Base-by-base conservation (phyloP, 1,140 invertebrate genomes). In the Saccostrea echinata region DNA sequence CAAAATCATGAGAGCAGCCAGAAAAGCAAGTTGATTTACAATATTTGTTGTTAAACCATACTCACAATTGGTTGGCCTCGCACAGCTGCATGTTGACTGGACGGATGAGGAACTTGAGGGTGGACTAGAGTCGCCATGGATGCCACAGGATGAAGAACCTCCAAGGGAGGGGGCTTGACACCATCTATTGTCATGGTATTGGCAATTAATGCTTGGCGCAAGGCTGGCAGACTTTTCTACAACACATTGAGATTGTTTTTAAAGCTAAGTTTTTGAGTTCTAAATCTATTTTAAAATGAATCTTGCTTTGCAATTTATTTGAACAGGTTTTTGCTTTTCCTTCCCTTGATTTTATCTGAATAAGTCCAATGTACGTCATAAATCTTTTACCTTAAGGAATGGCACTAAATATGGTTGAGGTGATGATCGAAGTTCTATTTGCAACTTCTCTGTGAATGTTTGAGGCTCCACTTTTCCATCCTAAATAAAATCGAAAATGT, bases 381-480 rank as follows among this genome's bases (percentile, higher is more conserved):
- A 43, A 43, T 43, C 43, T 43, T 21, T 92, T 95, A 98, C 97
- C 96, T 98, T 99, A 52, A 99, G 95, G 96, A 99, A 99, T 90
- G 98, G 98, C 92, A 99, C 98, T 86, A 99, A 96, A 95, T 98
- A 99, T 92, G 98, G 98, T 95, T 99, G 98, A 51, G 98, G 98
- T 91, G 98, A 98, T 64, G 98, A 99, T 95, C 99, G 99, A 64
- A 99, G 96, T 93, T 99, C 96, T 95, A 97, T 97, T 95, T 99
- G 98, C 76, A 99, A 96, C 94, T 98, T 96, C 95, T 98, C 97
- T 94, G 98, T 99, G 95, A 99, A 99, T 93, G 98, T 97, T 95
- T 99, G 98, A 1, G 98, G 98, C 95, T 99, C 98, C 68, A 99
- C 98, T 95, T 97, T 97, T 84, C 97, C 97, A 95, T 99, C 98